Evolutionary conservation across 2,797 vertebrate species (phyloP), one percentile per base, ranked within the genome.

Genomic region (Syngnathus acus): DNA sequence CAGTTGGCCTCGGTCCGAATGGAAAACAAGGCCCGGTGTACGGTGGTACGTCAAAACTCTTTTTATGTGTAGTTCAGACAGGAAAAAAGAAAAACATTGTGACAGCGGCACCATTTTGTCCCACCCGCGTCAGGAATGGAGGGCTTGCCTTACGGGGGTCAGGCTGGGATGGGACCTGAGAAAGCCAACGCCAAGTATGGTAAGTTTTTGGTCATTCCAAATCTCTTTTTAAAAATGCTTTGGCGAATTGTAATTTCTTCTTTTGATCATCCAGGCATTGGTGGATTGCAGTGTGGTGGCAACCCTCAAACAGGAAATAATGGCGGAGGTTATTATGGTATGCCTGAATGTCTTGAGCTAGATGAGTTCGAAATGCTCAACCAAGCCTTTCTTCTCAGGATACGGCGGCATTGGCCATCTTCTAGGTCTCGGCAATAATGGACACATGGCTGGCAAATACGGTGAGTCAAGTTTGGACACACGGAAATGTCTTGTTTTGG

Each of bases 171-270:
- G 45, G 75, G 69, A 14, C 62, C 78, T 53, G 74, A 84, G 62
- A 83, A 77, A 55, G 70, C 76, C 3, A 82, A 72, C 61, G 3
- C 66, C n/a, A 89, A 89, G 67, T 89, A 84, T 1, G 89, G 89
- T 91, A 68, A 86, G 81, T 68, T 23, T 26, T 62, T 64, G 9
- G 19, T n/a, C 19, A 4, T 51, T 51, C 45, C 45, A 16, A 47
- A 0, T 16, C 14, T 16, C 13, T 47, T 47, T 47, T 45, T 45
- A 4, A 32, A 32, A 32, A 26, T 14, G 2, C 2, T 57, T 23
- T 23, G 13, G 10, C 9, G 11, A 21, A 32, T 32, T 32, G 32
- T 10, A n/a, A 8, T 51, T 16, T 5, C 6, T 43, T 66, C 11
- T 37, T 1, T 16, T 19, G 39, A 40, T 73, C 70, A 40, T 73